phyloP scores from a whole-genome alignment of 2,113 vertebrate genomes.

The Petrocephalus zakoni region DNA sequence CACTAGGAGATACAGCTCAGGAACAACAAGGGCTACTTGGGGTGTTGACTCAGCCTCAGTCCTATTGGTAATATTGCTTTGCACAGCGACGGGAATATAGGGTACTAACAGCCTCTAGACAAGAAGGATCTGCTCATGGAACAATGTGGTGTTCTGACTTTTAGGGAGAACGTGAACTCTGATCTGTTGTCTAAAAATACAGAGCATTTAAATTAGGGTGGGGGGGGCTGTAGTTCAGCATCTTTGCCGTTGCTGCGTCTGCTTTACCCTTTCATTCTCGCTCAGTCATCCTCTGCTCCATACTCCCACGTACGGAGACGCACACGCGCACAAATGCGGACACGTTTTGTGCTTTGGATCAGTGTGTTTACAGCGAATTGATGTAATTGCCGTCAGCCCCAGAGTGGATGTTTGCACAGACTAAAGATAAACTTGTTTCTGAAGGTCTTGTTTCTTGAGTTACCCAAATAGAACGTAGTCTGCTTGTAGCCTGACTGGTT shows the following conservation, averaged over 20 bases:
- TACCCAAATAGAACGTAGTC: slow-evolving; percentile 50
- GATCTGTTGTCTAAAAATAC: slow-evolving; percentile 57
- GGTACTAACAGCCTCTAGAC: not conserved
- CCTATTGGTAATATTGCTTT: slow-evolving; percentile 24
- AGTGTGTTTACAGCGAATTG: slow-evolving; percentile 46
- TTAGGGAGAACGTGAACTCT: slow-evolving; percentile 41
- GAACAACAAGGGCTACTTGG: not conserved
- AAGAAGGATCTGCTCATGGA: slow-evolving; percentile 42
- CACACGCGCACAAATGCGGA: slow-evolving; percentile 6
- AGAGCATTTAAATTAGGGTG: slow-evolving; percentile 27
- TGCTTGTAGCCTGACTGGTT: slow-evolving; percentile 64
- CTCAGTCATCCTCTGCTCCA: slow-evolving; percentile 10
- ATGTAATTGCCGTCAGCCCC: slow-evolving; percentile 53
- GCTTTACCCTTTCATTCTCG: slow-evolving; percentile 7
- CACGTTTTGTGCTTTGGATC: slow-evolving; percentile 43
- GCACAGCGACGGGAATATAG: slow-evolving; percentile 17
- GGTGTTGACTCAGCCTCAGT: not conserved
- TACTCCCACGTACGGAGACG: not conserved
- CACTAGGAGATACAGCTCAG: not conserved
- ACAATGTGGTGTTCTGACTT: slow-evolving; percentile 43
- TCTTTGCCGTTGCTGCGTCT: slow-evolving; percentile 5
- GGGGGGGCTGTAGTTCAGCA: slow-evolving; percentile 36
- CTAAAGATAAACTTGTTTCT: slow-evolving; percentile 54
- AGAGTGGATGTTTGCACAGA: slow-evolving; percentile 51
- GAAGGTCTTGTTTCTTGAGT: slow-evolving; percentile 55